Conservation (phyloP, 2,888 invertebrate species). For the Machimus rusticus region DNA sequence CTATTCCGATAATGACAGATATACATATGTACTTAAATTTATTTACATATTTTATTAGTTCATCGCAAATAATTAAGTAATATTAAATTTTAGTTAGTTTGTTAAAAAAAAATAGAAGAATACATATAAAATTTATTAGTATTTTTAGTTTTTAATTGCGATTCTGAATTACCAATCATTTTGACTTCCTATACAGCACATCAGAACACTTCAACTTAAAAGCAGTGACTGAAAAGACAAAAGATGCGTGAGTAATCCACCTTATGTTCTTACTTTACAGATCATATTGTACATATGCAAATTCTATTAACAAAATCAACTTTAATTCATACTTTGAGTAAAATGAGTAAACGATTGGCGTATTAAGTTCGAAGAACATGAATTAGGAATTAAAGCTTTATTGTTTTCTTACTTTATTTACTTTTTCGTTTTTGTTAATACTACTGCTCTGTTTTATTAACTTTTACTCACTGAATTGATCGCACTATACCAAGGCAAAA, state of each 20-base stretch:
- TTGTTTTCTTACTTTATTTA: background rate
- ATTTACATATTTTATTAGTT: no score
- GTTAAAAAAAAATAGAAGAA: no score
- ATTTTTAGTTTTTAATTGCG: background rate
- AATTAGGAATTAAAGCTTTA: background rate
- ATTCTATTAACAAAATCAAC: background rate
- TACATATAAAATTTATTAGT: background rate
- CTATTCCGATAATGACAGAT: no score
- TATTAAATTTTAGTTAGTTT: no score
- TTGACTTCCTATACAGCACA: background rate
- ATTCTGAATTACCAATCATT: background rate
- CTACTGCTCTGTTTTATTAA: background rate
- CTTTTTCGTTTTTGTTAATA: background rate
- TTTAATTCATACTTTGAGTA: no score
- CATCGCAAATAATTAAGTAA: no score
- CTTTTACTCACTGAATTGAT: no score
- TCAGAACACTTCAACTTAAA: background rate
- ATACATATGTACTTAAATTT: no score
- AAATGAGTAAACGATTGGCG: no score
- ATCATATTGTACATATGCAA: background rate
- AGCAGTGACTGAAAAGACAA: background rate
- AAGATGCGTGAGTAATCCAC: background rate
- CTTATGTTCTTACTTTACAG: background rate
- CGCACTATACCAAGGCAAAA: no score
- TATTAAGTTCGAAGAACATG: background rate